Conservation (phyloP, 2,797 vertebrate species). For the Pseudocheirus occidentalis region DNA sequence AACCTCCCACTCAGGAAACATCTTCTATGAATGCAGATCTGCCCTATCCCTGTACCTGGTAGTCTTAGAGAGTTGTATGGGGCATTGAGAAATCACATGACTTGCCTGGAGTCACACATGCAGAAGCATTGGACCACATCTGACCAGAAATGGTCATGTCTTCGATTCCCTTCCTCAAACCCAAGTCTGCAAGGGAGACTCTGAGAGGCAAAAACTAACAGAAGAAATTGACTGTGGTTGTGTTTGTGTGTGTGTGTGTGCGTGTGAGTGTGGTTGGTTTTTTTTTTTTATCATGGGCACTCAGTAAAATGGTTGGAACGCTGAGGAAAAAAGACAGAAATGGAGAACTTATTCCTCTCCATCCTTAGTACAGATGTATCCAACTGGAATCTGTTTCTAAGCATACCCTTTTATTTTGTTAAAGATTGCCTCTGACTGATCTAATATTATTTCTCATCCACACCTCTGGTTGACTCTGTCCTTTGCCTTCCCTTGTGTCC, state of each 20-base stretch:
- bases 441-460: neutral
- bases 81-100: neutral
- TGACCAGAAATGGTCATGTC: too few species aligned
- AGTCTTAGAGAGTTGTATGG: neutral
- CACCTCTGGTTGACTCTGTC: neutral
- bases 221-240: neutral
- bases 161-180: neutral
- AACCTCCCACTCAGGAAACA: neutral
- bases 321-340: neutral
- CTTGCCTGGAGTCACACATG: neutral
- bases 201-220: neutral
- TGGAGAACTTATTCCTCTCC: neutral
- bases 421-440: neutral
- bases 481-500: neutral
- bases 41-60: neutral
- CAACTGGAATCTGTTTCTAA: neutral
- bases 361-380: neutral
- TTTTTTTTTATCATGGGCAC: neutral
- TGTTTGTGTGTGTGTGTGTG: too few species aligned
- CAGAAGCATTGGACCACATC: too few species aligned
- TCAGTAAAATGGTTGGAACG: neutral
- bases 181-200: neutral
- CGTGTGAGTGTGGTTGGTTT: too few species aligned
- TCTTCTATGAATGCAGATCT: neutral
- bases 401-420: neutral